Evolutionary conservation across 2,797 vertebrate species (phyloP).

Genomic region (Clarias laeviceps): DNA sequence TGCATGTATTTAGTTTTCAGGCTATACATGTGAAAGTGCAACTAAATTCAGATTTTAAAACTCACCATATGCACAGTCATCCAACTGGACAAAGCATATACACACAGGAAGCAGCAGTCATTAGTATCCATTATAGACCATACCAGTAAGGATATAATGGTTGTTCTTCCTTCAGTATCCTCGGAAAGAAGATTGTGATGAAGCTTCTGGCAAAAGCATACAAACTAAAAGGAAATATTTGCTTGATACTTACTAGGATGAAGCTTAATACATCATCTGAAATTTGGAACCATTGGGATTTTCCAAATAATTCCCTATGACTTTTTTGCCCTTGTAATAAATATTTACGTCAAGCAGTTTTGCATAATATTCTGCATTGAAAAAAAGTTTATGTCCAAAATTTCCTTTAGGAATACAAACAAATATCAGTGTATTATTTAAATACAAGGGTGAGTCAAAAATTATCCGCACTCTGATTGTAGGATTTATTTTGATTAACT

Average conservation of each 20-base stretch:
- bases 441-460: too few species aligned
- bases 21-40: conserved; percentile 19
- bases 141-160: not conserved
- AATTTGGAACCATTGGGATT: conserved; percentile 15
- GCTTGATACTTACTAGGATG: not conserved
- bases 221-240: not conserved
- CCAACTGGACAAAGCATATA: not conserved
- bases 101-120: conserved; percentile 32
- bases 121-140: conserved; percentile 33
- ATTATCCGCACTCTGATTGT: too few species aligned
- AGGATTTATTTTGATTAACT: too few species aligned
- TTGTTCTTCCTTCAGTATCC: not conserved
- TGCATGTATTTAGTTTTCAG: not conserved
- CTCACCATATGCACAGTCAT: conserved; percentile 30
- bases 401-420: not conserved
- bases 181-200: not conserved
- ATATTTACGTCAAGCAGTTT: conserved; percentile 15
- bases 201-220: not conserved
- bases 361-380: not conserved
- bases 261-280: not conserved
- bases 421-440: not conserved
- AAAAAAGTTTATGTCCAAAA: not conserved
- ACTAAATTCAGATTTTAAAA: conserved; percentile 11
- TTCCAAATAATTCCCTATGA: conserved; percentile 20
- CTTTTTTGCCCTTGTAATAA: not conserved